Base-by-base conservation (phyloP, 2,888 invertebrate genomes). In the Tetranychus truncatus region DNA sequence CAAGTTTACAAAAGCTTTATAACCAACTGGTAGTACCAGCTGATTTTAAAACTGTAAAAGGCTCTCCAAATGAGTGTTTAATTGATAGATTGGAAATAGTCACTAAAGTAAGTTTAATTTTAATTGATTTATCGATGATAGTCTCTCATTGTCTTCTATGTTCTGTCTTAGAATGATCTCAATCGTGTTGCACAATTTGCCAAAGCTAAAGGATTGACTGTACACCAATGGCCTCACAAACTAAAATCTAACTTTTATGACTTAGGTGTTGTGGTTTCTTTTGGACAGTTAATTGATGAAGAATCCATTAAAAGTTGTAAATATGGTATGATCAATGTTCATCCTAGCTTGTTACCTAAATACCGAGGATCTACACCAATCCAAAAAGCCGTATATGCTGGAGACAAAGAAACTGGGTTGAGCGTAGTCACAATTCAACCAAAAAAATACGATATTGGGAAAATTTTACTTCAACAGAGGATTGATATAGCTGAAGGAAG, bases 301-400 rank as follows among this genome's bases (percentile, higher is more conserved):
- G 82, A 85, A 74, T 82, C 93, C 0, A 90, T 96, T 46, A 83
- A 87, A 9, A 85, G 87, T 76, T 94, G 95, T 84, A 77, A 74
- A 77, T 82, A 82, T 79, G 95, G 95, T 45, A 92, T 95, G 86
- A 84, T 95, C 55, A 96, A 96, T 85, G 89, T 95, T 0, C 96
- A 96, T 83, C 92, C 90, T 0, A 95, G 95, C 83, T 82, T 95
- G 73, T 83, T 96, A 77, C 96, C 96, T 0, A 86, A 89, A 75
- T 95, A 93, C 92, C 86, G 95, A 79, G 96, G 96, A 7, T 92
- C 95, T 11, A 90, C 95, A 0, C 96, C 96, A 0, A 89, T 95
- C 73, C 87, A 91, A 74, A 88, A 94, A 83, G 88, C 94, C 0
- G 84, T 96, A 74, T 87, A 92, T 80, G 88, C 90, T 82, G 92